phyloP scores from a whole-genome alignment of 2,113 vertebrate species.

The Lophura nycthemera region DNA sequence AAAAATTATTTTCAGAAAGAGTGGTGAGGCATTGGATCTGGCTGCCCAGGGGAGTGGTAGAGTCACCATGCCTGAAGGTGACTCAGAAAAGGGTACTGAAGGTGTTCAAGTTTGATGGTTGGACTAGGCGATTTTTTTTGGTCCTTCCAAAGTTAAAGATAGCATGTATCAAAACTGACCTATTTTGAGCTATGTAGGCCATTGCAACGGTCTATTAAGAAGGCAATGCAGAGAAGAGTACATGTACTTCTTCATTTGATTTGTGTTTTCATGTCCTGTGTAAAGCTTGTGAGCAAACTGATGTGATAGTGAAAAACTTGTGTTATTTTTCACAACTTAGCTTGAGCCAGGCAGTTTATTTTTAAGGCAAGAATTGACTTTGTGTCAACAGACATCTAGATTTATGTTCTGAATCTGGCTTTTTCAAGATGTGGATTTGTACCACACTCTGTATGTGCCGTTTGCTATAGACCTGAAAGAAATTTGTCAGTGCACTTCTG shows the following conservation, averaged over 20 bases:
- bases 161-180: background rate
- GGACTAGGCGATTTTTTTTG: too few species aligned
- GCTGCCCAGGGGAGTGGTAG: too few species aligned
- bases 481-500: background rate
- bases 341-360: conserved; percentile 34
- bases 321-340: conserved; percentile 42
- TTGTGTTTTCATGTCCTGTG: background rate
- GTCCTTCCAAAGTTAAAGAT: too few species aligned
- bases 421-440: conserved; percentile 12
- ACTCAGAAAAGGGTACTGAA: too few species aligned
- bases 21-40: too few species aligned
- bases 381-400: conserved; percentile 36
- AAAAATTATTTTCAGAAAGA: too few species aligned
- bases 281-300: background rate
- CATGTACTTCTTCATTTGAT: background rate
- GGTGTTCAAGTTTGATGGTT: too few species aligned
- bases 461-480: conserved; percentile 11
- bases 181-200: background rate
- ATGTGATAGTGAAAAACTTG: background rate
- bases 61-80: too few species aligned
- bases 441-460: background rate
- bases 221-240: background rate
- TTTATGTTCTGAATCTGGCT: conserved; percentile 29
- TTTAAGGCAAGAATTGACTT: conserved; percentile 61
- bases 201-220: background rate